A percentile compares a stretch with the other conserved stretches of the same genome.
These are phyloP conservation scores for Apotomis betuletana DNA, from an alignment of 2,888 invertebrate species.

Conservation along the genomic window DNA sequence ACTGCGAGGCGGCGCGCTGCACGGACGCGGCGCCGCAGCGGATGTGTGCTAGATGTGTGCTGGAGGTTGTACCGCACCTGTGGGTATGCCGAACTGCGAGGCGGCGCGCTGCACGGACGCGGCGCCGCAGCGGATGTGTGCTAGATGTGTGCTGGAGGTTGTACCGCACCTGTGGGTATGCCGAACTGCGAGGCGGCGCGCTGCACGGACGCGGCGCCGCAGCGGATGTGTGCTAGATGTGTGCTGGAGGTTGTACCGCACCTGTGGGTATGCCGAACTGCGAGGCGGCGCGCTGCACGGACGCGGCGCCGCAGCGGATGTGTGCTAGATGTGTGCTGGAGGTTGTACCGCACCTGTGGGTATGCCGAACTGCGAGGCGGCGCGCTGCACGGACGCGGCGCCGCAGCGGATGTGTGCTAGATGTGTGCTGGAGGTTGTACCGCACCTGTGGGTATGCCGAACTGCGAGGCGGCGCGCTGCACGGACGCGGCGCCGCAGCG, in stretches of 20 bases:
- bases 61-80: too few species aligned
- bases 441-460: constrained; percentile 94
- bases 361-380: constrained; percentile 93
- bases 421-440: constrained; percentile 50
- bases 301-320: constrained; percentile 90
- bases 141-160: too few species aligned
- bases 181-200: constrained; percentile 93
- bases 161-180: constrained; percentile 90
- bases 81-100: too few species aligned
- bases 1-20: too few species aligned
- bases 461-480: constrained; percentile 93
- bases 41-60: too few species aligned
- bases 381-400: constrained; percentile 92
- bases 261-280: constrained; percentile 94
- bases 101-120: too few species aligned
- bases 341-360: constrained; percentile 87
- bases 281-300: constrained; percentile 93
- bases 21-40: too few species aligned
- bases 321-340: too few species aligned
- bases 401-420: constrained; percentile 91
- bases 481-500: constrained; percentile 91
- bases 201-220: constrained; percentile 94
- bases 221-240: constrained; percentile 83
- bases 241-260: constrained; percentile 50
- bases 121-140: too few species aligned